Evolutionary conservation across 1,140 invertebrate genomes (phyloP).

Genomic region (Euborellia annulipes): DNA sequence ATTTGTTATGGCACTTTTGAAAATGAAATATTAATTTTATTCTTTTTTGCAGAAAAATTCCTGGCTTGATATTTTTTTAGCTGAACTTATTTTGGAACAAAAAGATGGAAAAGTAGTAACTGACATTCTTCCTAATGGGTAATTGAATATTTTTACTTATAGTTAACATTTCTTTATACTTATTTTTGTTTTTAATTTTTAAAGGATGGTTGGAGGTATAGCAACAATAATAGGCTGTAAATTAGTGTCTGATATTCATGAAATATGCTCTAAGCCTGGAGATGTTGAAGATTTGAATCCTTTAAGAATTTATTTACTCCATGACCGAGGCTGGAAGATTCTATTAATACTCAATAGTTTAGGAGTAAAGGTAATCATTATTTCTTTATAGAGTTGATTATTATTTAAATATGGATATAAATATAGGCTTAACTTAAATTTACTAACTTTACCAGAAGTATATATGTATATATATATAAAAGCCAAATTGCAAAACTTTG

Average conservation of each 20-base stretch:
- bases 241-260: constrained; percentile 42
- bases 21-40: too few species aligned
- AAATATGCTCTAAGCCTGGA: constrained; percentile 29
- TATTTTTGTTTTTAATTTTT: neutral
- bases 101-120: constrained; percentile 39
- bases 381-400: constrained; percentile 1
- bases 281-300: constrained; percentile 27
- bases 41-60: constrained; percentile 39
- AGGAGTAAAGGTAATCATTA: constrained; percentile 31
- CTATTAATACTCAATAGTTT: constrained; percentile 37
- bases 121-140: constrained; percentile 43
- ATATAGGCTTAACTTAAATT: too few species aligned
- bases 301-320: constrained; percentile 36
- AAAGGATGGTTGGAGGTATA: constrained; percentile 25
- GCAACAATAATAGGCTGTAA: constrained; percentile 42
- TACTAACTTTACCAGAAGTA: too few species aligned
- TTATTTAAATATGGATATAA: too few species aligned
- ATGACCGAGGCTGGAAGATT: constrained; percentile 41
- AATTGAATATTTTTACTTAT: constrained; percentile 18
- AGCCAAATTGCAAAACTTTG: too few species aligned
- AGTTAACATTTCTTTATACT: neutral
- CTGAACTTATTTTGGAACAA: constrained; percentile 39
- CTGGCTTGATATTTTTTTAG: constrained; percentile 46
- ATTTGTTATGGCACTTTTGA: too few species aligned
- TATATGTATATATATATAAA: too few species aligned